Evolutionary conservation across 2,113 vertebrate genomes (phyloP).

Genomic region (Stigmatopora argus): DNA sequence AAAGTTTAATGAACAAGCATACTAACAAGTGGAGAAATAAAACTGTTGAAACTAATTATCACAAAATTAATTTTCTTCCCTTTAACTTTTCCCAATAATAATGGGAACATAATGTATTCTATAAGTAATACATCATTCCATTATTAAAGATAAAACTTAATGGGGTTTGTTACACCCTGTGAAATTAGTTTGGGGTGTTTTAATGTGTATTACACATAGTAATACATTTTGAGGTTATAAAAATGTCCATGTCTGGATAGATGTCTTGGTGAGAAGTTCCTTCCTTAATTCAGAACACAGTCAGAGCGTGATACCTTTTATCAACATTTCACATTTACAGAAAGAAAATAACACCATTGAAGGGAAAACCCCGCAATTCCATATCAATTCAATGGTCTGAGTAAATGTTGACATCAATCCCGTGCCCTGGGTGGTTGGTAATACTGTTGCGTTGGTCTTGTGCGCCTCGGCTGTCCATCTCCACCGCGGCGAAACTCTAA

Average conservation of each 20-base stretch:
- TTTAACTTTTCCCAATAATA: not conserved
- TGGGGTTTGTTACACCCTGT: not conserved
- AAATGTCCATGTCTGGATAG: not conserved
- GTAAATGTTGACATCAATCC: constrained; percentile 72
- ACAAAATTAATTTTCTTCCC: not conserved
- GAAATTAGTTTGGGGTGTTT: not conserved
- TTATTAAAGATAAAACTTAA: not conserved
- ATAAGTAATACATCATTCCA: not conserved
- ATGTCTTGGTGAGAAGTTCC: constrained; percentile 1
- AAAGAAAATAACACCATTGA: constrained; percentile 2
- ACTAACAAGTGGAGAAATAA: constrained; percentile 18
- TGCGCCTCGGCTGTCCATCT: constrained; percentile 86
- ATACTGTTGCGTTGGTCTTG: constrained; percentile 92
- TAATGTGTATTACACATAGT: not conserved
- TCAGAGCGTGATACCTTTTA: not conserved
- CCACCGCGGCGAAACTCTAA: constrained; percentile 91
- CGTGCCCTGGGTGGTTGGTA: constrained; percentile 94
- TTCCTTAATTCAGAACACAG: not conserved
- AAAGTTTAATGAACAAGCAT: constrained; percentile 24
- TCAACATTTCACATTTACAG: constrained; percentile 4
- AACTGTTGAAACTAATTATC: not conserved
- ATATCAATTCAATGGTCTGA: constrained; percentile 31
- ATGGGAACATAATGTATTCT: not conserved
- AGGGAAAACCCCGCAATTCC: not conserved
- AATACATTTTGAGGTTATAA: constrained; percentile 2